Base-by-base conservation (phyloP, 2,113 vertebrate species). In the Noturus placidus region DNA sequence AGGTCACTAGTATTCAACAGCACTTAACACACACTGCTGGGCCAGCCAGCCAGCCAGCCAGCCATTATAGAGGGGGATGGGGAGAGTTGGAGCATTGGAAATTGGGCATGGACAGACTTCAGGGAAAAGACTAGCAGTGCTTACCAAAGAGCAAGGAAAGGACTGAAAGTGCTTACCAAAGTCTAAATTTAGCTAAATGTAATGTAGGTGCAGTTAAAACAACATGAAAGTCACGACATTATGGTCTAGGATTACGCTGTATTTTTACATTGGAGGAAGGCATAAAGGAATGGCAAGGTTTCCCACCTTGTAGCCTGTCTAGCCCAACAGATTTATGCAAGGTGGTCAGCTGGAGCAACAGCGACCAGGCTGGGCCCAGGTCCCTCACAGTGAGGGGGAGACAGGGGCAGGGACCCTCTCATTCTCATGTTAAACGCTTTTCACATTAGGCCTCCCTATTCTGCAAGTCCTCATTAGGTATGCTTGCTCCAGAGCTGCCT, bases 1-100 rank as follows among this genome's bases (percentile, higher is more conserved):
- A 97, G 96, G 97, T 97, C 96, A 97, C 95, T 96, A 95, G 96
- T 97, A 97, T 97, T 97, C 96, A 97, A 95, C 94, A 94, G 95
- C 95, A 97, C 95, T 96, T 95, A 96, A 95, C 95, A 95, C 93
- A 95, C 94, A 94, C 83, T 86, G 83, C 82, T 78, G 63, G 83
- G 85, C 84, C 59, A 86, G 84, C 84, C 33, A 86, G 88, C 33
- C 90, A 76, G 82, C 82, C n/a, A 86, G 83, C 84, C 30, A 83
- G 86, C 33, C 90, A 79, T 69, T 79, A 76, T 86, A 86, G 91
- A 83, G 93, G 93, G 93, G 90, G 93, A 30, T 50, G 63, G 22
- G n/a, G 42, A 61, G 83, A 77, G 81, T 57, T 61, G 69, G n/a
- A 78, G 84, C 67, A 83, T 76, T 82, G 61, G 69, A 65, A 79